phyloP scores from a whole-genome alignment of 2,888 invertebrate genomes.

The Drosophila rubida region DNA sequence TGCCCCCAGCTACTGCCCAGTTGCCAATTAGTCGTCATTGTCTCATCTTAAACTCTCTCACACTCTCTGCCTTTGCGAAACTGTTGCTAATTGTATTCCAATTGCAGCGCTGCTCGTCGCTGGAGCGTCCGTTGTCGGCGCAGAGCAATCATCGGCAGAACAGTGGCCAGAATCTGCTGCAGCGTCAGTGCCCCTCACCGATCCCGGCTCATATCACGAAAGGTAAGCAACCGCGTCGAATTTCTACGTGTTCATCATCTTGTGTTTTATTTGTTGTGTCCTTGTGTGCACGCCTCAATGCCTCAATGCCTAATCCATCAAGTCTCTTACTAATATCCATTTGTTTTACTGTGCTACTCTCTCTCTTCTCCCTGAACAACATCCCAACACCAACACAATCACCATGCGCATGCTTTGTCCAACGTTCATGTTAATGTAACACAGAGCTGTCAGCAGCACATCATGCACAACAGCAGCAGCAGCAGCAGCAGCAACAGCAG shows the following conservation, averaged over 20 bases:
- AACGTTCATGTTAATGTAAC: conserved; percentile 51
- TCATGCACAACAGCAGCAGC: conserved; percentile 78
- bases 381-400: conserved; percentile 30
- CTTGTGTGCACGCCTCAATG: conserved; percentile 60
- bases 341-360: conserved; percentile 58
- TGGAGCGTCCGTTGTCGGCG: conserved; percentile 91
- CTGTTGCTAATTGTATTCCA: neutral
- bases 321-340: conserved; percentile 68
- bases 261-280: conserved; percentile 40
- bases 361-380: conserved; percentile 24
- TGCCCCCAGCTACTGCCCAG: conserved; percentile 7
- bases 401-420: conserved; percentile 67
- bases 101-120: conserved; percentile 91
- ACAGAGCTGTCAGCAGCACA: conserved; percentile 83
- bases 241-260: neutral
- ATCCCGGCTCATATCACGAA: conserved; percentile 92
- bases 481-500: conserved; percentile 50
- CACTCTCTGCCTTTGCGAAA: neutral
- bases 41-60: conserved; percentile 10
- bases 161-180: conserved; percentile 83
- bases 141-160: conserved; percentile 83
- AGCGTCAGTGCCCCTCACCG: conserved; percentile 88
- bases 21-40: conserved; percentile 7
- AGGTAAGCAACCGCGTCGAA: conserved; percentile 85
- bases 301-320: conserved; percentile 59